Conservation (phyloP, 1,140 invertebrate species). For the Geopemphigus sp. region DNA sequence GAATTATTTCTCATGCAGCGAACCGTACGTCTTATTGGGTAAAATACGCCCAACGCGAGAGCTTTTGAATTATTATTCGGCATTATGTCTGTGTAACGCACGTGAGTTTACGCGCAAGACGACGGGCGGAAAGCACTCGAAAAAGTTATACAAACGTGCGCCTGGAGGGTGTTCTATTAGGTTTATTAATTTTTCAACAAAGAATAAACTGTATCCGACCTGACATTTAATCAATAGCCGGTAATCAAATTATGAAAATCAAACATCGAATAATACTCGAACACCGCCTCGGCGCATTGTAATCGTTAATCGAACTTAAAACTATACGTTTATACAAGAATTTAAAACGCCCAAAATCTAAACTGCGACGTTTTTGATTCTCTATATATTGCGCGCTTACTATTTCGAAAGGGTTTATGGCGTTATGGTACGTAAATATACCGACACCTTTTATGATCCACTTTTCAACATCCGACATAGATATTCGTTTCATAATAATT, state of each 20-base stretch:
- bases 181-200: not conserved
- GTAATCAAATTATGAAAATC: conserved; percentile 14
- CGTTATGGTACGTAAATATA: too few relatives aligned
- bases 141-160: not conserved
- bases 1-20: too few relatives aligned
- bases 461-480: too few relatives aligned
- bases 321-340: not conserved
- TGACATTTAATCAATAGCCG: conserved; percentile 30
- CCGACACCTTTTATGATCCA: too few relatives aligned
- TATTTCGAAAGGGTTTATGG: too few relatives aligned
- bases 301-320: not conserved
- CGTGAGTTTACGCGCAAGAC: not conserved
- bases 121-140: not conserved
- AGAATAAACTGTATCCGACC: not conserved
- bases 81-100: too few relatives aligned
- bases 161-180: not conserved
- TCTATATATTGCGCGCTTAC: not conserved
- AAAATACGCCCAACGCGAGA: too few relatives aligned
- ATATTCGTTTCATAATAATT: too few relatives aligned
- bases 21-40: too few relatives aligned
- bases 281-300: not conserved
- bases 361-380: not conserved
- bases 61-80: too few relatives aligned
- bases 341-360: not conserved
- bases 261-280: not conserved